Conservation (phyloP, 2,888 invertebrate genomes). For the Cryptocephalus moraei region DNA sequence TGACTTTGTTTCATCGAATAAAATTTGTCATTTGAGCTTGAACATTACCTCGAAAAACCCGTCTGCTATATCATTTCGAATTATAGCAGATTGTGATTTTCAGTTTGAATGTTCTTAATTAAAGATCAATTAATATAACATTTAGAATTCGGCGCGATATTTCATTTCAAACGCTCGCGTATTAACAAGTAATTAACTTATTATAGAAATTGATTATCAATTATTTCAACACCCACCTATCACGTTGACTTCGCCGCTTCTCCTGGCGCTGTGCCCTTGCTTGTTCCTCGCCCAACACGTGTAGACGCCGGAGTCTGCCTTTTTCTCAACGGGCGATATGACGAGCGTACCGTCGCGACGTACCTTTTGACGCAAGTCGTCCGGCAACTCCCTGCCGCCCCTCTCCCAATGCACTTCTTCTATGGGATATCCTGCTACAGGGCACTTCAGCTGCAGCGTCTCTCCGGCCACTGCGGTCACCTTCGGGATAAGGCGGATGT, state of each 20-base stretch:
- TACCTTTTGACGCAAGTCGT: constrained; percentile 67
- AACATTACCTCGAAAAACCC: no score
- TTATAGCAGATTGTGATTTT: no score
- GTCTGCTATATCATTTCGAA: no score
- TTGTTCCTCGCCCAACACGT: constrained; percentile 71
- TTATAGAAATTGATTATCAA: background rate
- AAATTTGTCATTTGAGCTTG: no score
- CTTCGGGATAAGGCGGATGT: constrained; percentile 69
- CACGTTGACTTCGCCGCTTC: constrained; percentile 65
- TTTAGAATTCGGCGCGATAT: no score
- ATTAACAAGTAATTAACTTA: no score
- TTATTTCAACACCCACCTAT: constrained; percentile 53
- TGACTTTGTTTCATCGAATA: no score
- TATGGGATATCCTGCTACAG: constrained; percentile 74
- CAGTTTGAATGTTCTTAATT: no score
- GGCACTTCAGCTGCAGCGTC: constrained; percentile 63
- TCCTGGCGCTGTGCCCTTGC: constrained; percentile 62
- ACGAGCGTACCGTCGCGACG: constrained; percentile 63
- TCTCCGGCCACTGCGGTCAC: constrained; percentile 74
- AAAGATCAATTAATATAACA: no score
- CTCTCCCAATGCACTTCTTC: constrained; percentile 73
- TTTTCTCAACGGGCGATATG: constrained; percentile 66
- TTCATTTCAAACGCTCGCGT: no score
- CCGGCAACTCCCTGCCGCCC: constrained; percentile 62
- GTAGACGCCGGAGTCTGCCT: constrained; percentile 65